Percentiles rank a stretch among this genome's conserved stretches.
Evolutionary conservation across 1,140 invertebrate species (phyloP).

Genomic region (Laupala kohalensis): DNA sequence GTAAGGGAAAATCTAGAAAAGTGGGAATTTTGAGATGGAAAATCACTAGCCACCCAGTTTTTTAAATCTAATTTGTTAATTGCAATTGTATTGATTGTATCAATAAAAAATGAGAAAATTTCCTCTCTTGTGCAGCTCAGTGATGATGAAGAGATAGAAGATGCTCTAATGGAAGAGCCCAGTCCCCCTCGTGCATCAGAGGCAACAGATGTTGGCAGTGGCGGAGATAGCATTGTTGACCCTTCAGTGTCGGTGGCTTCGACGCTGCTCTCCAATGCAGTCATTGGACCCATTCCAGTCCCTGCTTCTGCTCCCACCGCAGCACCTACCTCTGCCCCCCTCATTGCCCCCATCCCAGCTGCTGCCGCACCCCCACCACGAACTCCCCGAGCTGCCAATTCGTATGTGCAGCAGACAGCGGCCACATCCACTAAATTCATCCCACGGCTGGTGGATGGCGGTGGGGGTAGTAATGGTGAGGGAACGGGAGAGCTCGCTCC

Average conservation of each 20-base stretch:
- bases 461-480: slow-evolving; percentile 24
- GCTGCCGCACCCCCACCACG: slow-evolving; percentile 28
- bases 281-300: no score
- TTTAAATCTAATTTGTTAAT: neutral
- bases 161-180: neutral
- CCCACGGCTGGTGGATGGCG: slow-evolving; percentile 48
- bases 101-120: neutral
- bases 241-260: no score
- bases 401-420: slow-evolving; percentile 39
- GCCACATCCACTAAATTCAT: slow-evolving; percentile 43
- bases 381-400: slow-evolving; percentile 41
- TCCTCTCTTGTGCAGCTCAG: neutral
- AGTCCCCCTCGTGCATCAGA: no score
- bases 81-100: neutral
- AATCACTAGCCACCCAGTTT: no score
- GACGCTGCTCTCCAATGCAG: no score
- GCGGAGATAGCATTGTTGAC: no score
- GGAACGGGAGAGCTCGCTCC: slow-evolving; percentile 46
- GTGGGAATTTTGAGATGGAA: no score
- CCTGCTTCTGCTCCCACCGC: neutral
- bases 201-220: no score
- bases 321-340: neutral
- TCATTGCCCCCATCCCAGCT: slow-evolving; percentile 1
- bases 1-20: no score
- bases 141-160: neutral